These are phyloP conservation scores for Hippocampus barbouri DNA, from an alignment of 2,113 vertebrate genomes.

Conservation along the genomic window DNA sequence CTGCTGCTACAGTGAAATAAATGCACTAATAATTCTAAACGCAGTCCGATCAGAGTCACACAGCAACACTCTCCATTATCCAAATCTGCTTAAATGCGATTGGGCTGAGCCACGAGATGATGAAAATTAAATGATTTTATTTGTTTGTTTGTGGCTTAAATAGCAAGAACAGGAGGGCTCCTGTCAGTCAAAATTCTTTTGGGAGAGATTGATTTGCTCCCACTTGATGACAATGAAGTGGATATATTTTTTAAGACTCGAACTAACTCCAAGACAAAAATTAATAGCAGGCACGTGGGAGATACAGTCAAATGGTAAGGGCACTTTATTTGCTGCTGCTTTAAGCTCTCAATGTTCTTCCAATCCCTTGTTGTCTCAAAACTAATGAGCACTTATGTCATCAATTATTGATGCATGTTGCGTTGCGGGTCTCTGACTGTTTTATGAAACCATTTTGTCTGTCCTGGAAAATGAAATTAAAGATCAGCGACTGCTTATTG, in stretches of 20 bases:
- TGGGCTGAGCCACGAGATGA: neutral
- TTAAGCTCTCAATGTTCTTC: neutral
- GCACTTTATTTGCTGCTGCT: neutral
- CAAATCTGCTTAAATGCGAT: neutral
- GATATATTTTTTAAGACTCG: neutral
- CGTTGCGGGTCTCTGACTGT: neutral
- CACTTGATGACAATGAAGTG: neutral
- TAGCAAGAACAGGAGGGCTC: neutral
- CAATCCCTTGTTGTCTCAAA: neutral
- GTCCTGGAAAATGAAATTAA: neutral
- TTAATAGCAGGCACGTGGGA: neutral
- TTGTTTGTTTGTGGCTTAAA: neutral
- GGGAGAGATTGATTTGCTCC: neutral
- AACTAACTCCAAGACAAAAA: neutral
- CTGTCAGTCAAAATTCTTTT: neutral
- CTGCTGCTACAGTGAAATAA: neutral
- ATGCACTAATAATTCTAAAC: neutral
- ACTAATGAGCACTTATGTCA: constrained; percentile 3
- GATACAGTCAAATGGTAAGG: neutral
- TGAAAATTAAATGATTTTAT: neutral
- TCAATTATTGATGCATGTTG: neutral
- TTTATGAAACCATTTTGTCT: constrained; percentile 1
- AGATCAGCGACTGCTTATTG: neutral
- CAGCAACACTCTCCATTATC: neutral
- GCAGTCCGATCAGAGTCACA: neutral